Conservation (phyloP, 2,113 vertebrate genomes). For the Nestor notabilis region DNA sequence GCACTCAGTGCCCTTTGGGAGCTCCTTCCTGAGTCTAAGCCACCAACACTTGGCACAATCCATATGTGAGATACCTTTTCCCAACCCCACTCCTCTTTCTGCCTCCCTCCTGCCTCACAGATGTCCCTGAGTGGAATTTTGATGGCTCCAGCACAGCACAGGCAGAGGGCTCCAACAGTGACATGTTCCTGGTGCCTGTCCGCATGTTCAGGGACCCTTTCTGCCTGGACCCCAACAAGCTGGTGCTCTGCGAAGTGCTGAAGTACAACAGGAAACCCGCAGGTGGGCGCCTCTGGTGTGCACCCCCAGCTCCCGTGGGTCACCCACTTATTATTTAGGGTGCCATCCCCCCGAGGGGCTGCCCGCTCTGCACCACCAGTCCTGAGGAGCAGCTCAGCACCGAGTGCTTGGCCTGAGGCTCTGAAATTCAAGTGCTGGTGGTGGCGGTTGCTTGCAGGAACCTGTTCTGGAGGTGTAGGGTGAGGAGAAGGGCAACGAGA, state of each 20-base stretch:
- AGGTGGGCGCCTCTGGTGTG: slow-evolving; percentile 33
- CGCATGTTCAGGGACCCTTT: slow-evolving; percentile 83
- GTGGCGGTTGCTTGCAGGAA: not conserved
- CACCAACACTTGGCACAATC: not conserved
- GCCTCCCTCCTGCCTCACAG: slow-evolving; percentile 9
- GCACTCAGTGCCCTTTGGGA: not conserved
- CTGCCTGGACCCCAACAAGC: slow-evolving; percentile 76
- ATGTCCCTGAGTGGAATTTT: slow-evolving; percentile 83
- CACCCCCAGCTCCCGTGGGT: rapidly evolving
- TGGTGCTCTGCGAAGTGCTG: slow-evolving; percentile 83
- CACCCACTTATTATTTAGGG: not conserved
- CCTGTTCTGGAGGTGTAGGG: not conserved
- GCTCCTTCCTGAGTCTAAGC: not conserved
- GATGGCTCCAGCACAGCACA: slow-evolving; percentile 80
- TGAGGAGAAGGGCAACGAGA: not conserved
- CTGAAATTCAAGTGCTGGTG: not conserved
- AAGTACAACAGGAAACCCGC: slow-evolving; percentile 79
- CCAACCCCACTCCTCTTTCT: not conserved
- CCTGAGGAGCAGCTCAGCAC: not conserved
- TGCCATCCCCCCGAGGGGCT: rapidly evolving
- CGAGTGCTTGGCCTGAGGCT: not conserved
- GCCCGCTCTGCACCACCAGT: rapidly evolving
- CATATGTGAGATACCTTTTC: rapidly evolving
- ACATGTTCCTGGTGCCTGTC: slow-evolving; percentile 83
- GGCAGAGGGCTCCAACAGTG: slow-evolving; percentile 82